Conservation (phyloP, 2,113 vertebrate genomes). For the Elaphurus davidianus region DNA sequence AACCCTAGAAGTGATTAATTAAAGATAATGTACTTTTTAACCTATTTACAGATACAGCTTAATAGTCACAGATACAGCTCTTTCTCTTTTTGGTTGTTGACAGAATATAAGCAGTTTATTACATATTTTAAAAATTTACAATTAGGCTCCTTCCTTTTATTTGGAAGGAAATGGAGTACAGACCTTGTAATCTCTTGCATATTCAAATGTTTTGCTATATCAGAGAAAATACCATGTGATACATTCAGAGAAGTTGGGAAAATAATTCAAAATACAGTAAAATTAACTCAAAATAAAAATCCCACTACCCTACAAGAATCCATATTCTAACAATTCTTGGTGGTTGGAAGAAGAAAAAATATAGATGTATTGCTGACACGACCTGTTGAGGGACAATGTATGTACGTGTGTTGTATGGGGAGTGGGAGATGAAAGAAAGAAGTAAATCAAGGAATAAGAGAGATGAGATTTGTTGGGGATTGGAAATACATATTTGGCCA, state of each 20-base stretch:
- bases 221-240: conserved; percentile 59
- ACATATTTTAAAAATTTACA: conserved; percentile 51
- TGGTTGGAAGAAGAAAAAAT: neutral
- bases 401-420: neutral
- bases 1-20: neutral
- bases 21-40: conserved; percentile 53
- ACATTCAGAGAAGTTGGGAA: conserved; percentile 68
- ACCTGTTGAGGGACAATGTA: neutral
- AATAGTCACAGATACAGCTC: conserved; percentile 62
- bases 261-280: conserved; percentile 75
- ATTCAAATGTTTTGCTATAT: conserved; percentile 67
- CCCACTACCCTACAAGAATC: neutral
- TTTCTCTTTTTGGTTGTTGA: conserved; percentile 44
- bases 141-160: conserved; percentile 6
- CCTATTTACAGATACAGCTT: conserved; percentile 73
- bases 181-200: conserved; percentile 71
- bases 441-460: neutral
- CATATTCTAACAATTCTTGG: neutral
- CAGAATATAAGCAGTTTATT: conserved; percentile 45
- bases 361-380: neutral
- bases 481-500: neutral
- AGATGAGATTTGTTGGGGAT: neutral
- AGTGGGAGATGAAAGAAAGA: neutral
- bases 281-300: conserved; percentile 49
- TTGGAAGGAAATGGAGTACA: neutral